Base-by-base conservation (phyloP, 2,797 vertebrate genomes). In the Centroberyx gerrardi region DNA sequence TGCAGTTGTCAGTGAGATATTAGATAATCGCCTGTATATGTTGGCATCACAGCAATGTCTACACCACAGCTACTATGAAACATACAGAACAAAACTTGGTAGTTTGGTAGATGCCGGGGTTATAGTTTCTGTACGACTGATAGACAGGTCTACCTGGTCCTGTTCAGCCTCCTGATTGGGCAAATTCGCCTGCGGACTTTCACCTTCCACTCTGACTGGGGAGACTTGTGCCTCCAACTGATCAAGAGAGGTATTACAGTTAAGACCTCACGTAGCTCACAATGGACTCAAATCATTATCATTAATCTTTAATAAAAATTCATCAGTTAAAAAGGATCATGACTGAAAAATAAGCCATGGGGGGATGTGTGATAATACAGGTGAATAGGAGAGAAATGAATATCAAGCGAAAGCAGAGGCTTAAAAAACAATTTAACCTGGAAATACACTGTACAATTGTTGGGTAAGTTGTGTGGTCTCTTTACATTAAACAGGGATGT, bases 61-160 rank as follows among this genome's bases (percentile, higher is more conserved):
- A 62, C 56, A 53, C 66, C 58, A 72, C n/a, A 27, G 1, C 65
- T 68, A 56, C 54, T 72, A 71, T 22, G 74, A 55, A 63, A 64
- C 67, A 75, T 9, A 42, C 10, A 48, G 66, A 60, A 67, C n/a
- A 63, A 64, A 29, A n/a, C 40, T 29, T 42, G 40, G 40, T 12
- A 42, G 3, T 78, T 22, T n/a, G n/a, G 40, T 42, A 3, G 22
- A 65, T 68, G 53, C 54, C 1, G 12, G 33, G 29, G 54, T 65
- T 72, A 40, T 1, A 66, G 53, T 59, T 46, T 71, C 5, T 46
- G 48, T 56, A n/a, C 51, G 52, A 69, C 68, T 54, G 54, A 29
- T 22, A 48, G 62, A 38, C 65, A 22, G 33, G 29, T 81, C 88
- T 94, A 95, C 93, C 93, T 95, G 76, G 69, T 68, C 72, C 63